Percentiles rank a stretch among this genome's conserved stretches.
Evolutionary conservation across 2,888 invertebrate species (phyloP).

Genomic region (Epinotia nisella): DNA sequence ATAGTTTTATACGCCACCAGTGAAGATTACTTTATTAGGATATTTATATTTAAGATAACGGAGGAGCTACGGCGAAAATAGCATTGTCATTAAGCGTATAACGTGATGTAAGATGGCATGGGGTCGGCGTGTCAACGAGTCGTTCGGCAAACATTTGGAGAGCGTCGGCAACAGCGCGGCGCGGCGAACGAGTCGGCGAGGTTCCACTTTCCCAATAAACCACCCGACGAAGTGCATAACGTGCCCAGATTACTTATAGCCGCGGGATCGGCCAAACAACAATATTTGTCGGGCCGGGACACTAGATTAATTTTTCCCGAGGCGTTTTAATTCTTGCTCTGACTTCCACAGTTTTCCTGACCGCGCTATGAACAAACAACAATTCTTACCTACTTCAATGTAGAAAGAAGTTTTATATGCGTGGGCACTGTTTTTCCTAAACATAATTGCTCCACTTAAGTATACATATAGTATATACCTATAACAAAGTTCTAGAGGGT

Average conservation of each 20-base stretch:
- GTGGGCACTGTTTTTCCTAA: no score
- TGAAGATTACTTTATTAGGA: not conserved
- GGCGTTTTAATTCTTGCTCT: conserved; percentile 60
- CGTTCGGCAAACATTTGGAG: conserved; percentile 55
- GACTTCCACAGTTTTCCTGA: conserved; percentile 26
- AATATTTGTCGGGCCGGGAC: conserved; percentile 77
- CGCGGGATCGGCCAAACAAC: conserved; percentile 75
- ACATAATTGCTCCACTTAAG: no score
- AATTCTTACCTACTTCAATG: conserved; percentile 24
- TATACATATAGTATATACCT: no score
- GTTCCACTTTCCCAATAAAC: conserved; percentile 78
- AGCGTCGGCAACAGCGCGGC: conserved; percentile 48
- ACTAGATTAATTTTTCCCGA: conserved; percentile 79
- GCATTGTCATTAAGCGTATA: conserved; percentile 1
- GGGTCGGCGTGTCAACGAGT: conserved; percentile 16
- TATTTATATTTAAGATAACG: conserved; percentile 5
- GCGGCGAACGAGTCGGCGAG: conserved; percentile 50
- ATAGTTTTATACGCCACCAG: conserved; percentile 5
- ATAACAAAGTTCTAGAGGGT: no score
- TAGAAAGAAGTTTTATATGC: not conserved
- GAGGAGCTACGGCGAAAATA: not conserved
- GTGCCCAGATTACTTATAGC: conserved; percentile 80
- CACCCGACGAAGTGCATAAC: conserved; percentile 74
- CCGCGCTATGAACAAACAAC: conserved; percentile 33
- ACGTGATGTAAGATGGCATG: conserved; percentile 8